These are phyloP conservation scores for Didymodactylos carnosus DNA, from an alignment of 2,888 invertebrate genomes.

Conservation along the genomic window DNA sequence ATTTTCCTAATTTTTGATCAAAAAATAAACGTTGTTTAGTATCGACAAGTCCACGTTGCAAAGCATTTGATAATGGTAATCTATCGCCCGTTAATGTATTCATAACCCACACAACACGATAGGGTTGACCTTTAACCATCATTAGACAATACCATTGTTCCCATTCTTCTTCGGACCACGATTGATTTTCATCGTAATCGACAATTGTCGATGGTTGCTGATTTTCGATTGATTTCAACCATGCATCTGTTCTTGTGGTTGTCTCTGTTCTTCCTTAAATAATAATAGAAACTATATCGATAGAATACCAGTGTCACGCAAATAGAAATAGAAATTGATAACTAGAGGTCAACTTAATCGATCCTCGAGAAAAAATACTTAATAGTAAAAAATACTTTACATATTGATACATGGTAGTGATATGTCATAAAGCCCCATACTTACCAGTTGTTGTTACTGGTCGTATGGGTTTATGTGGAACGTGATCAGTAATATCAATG, in stretches of 20 bases:
- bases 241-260: too few species aligned
- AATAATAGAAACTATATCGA: too few species aligned
- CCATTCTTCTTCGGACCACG: neutral
- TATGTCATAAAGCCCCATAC: too few species aligned
- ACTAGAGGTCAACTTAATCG: too few species aligned
- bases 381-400: too few species aligned
- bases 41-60: neutral
- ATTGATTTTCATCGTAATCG: neutral
- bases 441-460: neutral
- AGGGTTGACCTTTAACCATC: neutral
- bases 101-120: neutral
- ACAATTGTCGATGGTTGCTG: neutral
- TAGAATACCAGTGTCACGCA: too few species aligned
- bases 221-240: too few species aligned
- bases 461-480: too few species aligned
- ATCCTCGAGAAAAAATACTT: too few species aligned
- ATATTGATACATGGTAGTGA: too few species aligned
- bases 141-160: neutral
- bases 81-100: neutral
- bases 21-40: neutral
- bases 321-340: too few species aligned
- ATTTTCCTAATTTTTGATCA: neutral
- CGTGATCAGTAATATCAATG: neutral
- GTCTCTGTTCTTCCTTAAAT: too few species aligned
- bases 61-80: neutral